Percentiles rank a stretch among this genome's conserved stretches.
phyloP scores from a whole-genome alignment of 1,140 invertebrate species.

The Diabrotica undecimpunctata region DNA sequence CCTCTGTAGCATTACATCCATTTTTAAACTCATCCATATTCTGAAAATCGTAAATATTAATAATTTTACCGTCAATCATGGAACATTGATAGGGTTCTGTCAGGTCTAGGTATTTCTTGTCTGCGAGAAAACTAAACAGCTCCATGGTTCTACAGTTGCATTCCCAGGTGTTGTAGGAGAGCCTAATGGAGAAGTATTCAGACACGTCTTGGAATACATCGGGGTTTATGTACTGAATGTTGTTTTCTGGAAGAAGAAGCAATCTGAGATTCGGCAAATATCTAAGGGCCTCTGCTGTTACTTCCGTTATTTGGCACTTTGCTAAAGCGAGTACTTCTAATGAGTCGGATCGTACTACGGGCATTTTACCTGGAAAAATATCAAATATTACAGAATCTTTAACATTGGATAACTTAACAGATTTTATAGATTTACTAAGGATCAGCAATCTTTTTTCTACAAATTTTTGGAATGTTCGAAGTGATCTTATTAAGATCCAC shows the following conservation, averaged over 20 bases:
- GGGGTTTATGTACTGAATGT: constrained; percentile 34
- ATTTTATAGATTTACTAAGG: too few relatives aligned
- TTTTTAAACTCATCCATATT: constrained; percentile 3
- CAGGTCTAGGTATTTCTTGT: constrained; percentile 28
- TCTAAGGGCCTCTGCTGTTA: constrained; percentile 26
- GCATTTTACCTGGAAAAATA: constrained; percentile 26
- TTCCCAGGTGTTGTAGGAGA: constrained; percentile 37
- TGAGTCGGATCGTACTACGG: constrained; percentile 31
- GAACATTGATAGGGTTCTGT: constrained; percentile 31
- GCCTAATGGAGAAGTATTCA: constrained; percentile 24
- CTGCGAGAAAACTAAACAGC: constrained; percentile 30
- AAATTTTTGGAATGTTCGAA: too few relatives aligned
- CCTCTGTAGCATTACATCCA: neutral
- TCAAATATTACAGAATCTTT: too few relatives aligned
- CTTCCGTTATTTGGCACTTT: constrained; percentile 31
- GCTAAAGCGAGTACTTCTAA: constrained; percentile 33
- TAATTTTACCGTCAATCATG: constrained; percentile 14
- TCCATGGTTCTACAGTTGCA: constrained; percentile 38
- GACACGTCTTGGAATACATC: constrained; percentile 27
- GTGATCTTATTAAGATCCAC: too few relatives aligned
- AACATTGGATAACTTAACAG: too few relatives aligned
- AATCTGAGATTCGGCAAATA: constrained; percentile 35
- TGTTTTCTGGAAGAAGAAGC: constrained; percentile 38
- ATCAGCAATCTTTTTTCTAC: too few relatives aligned
- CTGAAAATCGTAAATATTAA: constrained; percentile 27